Evolutionary conservation across 2,113 vertebrate genomes (phyloP).

Genomic region (Scomber scombrus): DNA sequence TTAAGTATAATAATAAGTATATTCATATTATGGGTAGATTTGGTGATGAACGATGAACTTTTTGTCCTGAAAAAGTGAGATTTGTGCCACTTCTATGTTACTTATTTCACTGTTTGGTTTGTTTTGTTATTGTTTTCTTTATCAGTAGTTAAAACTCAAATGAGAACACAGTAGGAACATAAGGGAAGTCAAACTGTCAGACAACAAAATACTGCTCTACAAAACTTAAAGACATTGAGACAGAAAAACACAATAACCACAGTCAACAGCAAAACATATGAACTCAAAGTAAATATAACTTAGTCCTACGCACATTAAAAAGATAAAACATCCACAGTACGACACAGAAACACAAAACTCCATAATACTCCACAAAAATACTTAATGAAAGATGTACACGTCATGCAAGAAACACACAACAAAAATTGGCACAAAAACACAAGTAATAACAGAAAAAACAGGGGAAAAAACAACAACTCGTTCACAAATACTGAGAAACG

Average conservation of each 20-base stretch:
- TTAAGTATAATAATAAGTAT: not conserved
- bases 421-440: constrained; percentile 31
- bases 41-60: not conserved
- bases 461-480: not conserved
- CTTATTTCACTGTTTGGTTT: constrained; percentile 12
- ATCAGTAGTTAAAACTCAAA: constrained; percentile 50
- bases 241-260: constrained; percentile 30
- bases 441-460: constrained; percentile 3
- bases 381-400: constrained; percentile 21
- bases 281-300: constrained; percentile 43
- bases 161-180: constrained; percentile 62
- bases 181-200: constrained; percentile 49
- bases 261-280: constrained; percentile 53
- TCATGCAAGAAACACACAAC: constrained; percentile 35
- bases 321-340: constrained; percentile 29
- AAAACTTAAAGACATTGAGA: constrained; percentile 51
- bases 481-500: constrained; percentile 11
- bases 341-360: constrained; percentile 25
- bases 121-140: constrained; percentile 33
- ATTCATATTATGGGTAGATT: not conserved
- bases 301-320: constrained; percentile 23
- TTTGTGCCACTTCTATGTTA: constrained; percentile 24
- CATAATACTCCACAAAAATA: constrained; percentile 48
- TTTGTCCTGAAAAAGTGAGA: constrained; percentile 36
- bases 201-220: constrained; percentile 48